Conservation (phyloP, 2,113 vertebrate genomes). For the Bos taurus region ARS-UCD2.0 NC_037334.1:49007501-49008000, state of each 20-base stretch:
- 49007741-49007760: fast-evolving
- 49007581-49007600: not conserved
- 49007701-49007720: not conserved
- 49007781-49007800: not conserved
- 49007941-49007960: not conserved
- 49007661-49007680: not conserved
- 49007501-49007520: not conserved
- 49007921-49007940: not conserved
- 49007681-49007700: not conserved
- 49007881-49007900: not conserved
- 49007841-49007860: not conserved
- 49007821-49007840: not conserved
- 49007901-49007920: not conserved
- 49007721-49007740: not conserved
- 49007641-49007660: not conserved
- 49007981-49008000: not conserved
- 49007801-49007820: not conserved
- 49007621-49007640: not conserved
- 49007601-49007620: not conserved
- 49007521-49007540: not conserved
- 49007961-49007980: not conserved
- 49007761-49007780: not conserved
- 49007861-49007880: not conserved
- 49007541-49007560: not conserved
- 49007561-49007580: not conserved